Conservation (phyloP, 1,140 invertebrate genomes). For the Eupeodes corollae region DNA sequence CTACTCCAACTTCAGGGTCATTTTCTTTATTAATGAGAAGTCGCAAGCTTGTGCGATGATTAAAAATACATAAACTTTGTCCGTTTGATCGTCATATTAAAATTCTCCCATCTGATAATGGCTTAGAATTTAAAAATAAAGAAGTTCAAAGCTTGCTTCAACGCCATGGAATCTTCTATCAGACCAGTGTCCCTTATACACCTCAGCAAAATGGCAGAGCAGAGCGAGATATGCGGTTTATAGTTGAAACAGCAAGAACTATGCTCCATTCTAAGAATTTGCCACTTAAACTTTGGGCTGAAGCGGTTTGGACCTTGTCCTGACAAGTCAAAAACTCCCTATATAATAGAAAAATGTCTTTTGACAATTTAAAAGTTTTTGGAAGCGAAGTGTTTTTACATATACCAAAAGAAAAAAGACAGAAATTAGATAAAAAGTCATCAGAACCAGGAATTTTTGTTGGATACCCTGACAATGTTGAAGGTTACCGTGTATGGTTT, state of each 20-base stretch:
- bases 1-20: too few species aligned
- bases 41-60: too few species aligned
- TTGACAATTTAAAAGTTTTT: constrained; percentile 3
- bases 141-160: constrained; percentile 2
- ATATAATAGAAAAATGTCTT: too few species aligned
- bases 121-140: constrained; percentile 10
- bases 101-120: constrained; percentile 15
- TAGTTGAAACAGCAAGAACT: constrained; percentile 13
- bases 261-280: neutral
- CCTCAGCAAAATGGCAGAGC: constrained; percentile 23
- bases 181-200: constrained; percentile 14
- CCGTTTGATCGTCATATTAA: too few species aligned
- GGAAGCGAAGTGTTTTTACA: neutral
- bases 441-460: too few species aligned
- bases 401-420: neutral
- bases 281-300: constrained; percentile 19
- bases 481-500: too few species aligned
- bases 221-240: constrained; percentile 19
- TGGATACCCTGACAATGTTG: too few species aligned
- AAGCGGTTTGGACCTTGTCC: constrained; percentile 28
- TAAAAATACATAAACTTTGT: too few species aligned
- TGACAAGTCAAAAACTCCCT: constrained; percentile 14
- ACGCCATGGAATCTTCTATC: too few species aligned
- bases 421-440: too few species aligned
- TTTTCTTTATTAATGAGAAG: too few species aligned